Percentiles rank a stretch among this genome's conserved stretches.
Conservation (phyloP, 2,888 invertebrate species). For the Drosophila peninsularis region DNA sequence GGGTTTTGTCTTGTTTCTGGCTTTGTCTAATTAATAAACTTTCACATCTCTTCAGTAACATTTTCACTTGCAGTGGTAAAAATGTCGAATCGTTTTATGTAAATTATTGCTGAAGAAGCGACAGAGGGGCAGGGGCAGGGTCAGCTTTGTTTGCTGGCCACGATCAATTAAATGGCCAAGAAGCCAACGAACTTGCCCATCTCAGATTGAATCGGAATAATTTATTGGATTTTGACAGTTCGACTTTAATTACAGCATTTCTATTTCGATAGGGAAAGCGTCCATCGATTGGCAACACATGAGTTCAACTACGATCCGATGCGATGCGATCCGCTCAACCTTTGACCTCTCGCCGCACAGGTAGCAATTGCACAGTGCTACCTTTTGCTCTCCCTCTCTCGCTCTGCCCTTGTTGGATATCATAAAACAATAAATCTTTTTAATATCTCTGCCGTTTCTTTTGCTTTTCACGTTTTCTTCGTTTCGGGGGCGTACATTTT, state of each 20-base stretch:
- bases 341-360: conserved; percentile 41
- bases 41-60: conserved; percentile 65
- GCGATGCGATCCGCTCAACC: conserved; percentile 23
- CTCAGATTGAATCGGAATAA: conserved; percentile 35
- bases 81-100: conserved; percentile 67
- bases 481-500: conserved; percentile 68
- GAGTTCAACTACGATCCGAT: conserved; percentile 21
- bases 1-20: conserved; percentile 4
- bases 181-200: conserved; percentile 34
- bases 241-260: conserved; percentile 74
- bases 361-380: conserved; percentile 49
- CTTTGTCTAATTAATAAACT: conserved; percentile 74
- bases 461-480: conserved; percentile 38
- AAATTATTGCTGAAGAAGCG: conserved; percentile 54
- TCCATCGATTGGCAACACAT: conserved; percentile 25
- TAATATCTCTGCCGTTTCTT: conserved; percentile 65
- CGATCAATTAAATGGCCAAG: conserved; percentile 56
- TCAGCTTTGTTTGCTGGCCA: conserved; percentile 16
- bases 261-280: conserved; percentile 44
- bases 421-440: conserved; percentile 77
- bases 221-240: conserved; percentile 70
- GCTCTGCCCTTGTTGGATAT: conserved; percentile 42
- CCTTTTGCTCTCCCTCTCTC: conserved; percentile 20
- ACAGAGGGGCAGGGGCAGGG: conserved; percentile 2
- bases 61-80: conserved; percentile 68